Conservation (phyloP, 2,113 vertebrate genomes). For the Plectropomus leopardus region DNA sequence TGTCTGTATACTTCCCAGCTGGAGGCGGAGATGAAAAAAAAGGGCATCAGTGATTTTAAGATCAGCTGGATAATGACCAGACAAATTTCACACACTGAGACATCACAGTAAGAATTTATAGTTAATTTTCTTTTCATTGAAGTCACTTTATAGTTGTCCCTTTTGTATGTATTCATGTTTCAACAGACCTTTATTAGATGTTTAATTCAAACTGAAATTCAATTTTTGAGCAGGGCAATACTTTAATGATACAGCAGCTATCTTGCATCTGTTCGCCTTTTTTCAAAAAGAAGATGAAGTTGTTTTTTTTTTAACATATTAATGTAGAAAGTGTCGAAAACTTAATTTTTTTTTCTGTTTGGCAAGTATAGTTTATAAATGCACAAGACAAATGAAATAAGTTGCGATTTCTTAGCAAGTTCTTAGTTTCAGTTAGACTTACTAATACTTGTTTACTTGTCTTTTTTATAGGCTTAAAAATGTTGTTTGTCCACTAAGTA, state of each 20-base stretch:
- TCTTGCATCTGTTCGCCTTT: background rate
- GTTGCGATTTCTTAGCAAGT: too few species aligned
- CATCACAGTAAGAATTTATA: background rate
- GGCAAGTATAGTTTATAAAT: background rate
- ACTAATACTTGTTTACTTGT: too few species aligned
- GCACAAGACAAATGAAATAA: background rate
- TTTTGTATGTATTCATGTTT: background rate
- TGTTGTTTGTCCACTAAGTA: too few species aligned
- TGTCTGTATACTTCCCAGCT: slow-evolving; percentile 21
- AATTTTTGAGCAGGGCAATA: background rate
- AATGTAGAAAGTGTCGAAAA: too few species aligned
- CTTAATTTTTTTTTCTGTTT: too few species aligned
- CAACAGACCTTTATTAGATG: too few species aligned
- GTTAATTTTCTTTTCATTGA: background rate
- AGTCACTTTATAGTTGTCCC: background rate
- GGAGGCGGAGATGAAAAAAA: slow-evolving; percentile 12
- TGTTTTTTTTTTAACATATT: too few species aligned
- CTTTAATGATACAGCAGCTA: background rate
- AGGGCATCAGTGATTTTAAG: slow-evolving; percentile 10
- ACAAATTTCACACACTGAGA: background rate
- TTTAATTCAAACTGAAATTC: too few species aligned
- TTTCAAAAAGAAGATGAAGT: background rate
- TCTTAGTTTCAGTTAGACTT: background rate
- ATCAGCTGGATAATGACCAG: slow-evolving; percentile 16
- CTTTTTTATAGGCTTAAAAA: too few species aligned